These are phyloP conservation scores for Delphinapterus leucas DNA, from an alignment of 2,113 vertebrate genomes.

Conservation along the genomic window DNA sequence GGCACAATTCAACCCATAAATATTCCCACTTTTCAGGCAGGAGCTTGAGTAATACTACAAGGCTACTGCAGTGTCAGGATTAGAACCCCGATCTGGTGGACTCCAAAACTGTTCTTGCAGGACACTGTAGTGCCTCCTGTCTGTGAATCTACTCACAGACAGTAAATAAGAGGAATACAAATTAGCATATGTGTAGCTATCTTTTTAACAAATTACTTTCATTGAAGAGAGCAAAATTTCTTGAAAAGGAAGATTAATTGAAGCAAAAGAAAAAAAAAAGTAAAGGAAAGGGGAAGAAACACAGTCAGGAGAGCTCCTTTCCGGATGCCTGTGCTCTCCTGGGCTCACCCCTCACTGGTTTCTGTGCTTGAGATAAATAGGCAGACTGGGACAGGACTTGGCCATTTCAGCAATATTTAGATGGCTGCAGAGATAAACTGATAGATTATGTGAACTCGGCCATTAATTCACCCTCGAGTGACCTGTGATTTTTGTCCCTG, in stretches of 20 bases:
- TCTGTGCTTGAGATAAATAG: not conserved
- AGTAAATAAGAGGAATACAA: not conserved
- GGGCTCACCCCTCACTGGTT: not conserved
- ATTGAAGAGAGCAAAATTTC: not conserved
- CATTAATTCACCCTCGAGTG: not conserved
- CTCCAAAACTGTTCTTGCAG: not conserved
- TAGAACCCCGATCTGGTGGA: not conserved
- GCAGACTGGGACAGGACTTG: not conserved
- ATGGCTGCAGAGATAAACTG: not conserved
- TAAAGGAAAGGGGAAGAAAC: not conserved
- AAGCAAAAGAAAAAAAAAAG: not conserved
- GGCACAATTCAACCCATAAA: not conserved
- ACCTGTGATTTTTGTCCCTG: not conserved
- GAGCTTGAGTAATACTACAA: not conserved
- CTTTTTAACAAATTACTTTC: not conserved
- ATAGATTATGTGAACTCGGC: not conserved
- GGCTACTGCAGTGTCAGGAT: not conserved
- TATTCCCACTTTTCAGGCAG: not conserved
- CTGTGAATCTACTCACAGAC: not conserved
- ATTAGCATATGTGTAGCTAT: not conserved
- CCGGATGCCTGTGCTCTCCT: accelerated
- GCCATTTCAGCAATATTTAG: not conserved
- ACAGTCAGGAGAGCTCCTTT: not conserved
- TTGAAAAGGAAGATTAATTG: not conserved
- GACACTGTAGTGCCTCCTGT: accelerated